Base-by-base conservation (phyloP, 2,888 invertebrate genomes). In the Nasonovia ribisnigri region DNA sequence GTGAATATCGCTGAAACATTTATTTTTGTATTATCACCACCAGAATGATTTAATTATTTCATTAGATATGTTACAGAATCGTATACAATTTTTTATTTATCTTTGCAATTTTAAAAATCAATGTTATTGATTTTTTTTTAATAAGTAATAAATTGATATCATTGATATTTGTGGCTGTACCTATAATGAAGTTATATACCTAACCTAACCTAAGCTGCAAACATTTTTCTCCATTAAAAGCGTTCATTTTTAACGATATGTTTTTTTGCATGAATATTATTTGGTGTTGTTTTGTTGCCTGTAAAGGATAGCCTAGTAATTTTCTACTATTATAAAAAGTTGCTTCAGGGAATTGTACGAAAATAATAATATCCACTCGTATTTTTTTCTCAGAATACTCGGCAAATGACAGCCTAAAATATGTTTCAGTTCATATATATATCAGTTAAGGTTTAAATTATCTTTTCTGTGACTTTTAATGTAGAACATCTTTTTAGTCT, bases 361-460 rank as follows among this genome's bases (percentile, higher is more conserved):
- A 88, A 88, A 54, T 77, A 77, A 77, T 77, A 77, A 77, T 54
- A 42, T 88, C 26, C 26, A 42, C 54, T 5, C 5, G 42, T 88
- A 42, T 54, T 16, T 88, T 84, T 88, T 54, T 88, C 36, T 51
- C 36, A 54, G 54, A 88, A 88, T 88, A 88, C 26, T 42, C 42
- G 24, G 42, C 4, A 54, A 88, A 54, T 54, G 42, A 88, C 36
- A 26, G 26, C 54, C 42, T 88, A 54, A 36, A 88, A 54, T 54
- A 42, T 42, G 54, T 36, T 88, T 13, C 36, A 54, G 11, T 20
- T 36, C 13, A 26, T 26, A 46, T 46, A 88, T 16, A 51, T 26
- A 88, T 54, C 20, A 88, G 88, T 88, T 88, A 54, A 29, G 26
- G 88, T 54, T 88, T 54, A 54, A 88, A 88, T 42, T n/a, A 54